phyloP scores from a whole-genome alignment of 92 coral and sea anemone species.

The Nematostella vectensis region DNA sequence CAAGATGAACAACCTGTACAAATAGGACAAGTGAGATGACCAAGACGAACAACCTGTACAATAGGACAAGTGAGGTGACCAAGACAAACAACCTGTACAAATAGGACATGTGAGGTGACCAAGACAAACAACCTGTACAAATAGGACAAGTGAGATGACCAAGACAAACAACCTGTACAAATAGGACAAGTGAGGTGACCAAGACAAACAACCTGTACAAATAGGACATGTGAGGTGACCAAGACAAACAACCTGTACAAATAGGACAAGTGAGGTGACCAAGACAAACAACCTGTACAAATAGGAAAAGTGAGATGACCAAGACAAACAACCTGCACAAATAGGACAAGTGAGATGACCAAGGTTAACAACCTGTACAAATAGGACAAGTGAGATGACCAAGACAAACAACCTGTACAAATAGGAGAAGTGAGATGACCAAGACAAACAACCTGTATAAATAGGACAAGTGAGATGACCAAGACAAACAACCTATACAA shows the following conservation, averaged over 20 bases:
- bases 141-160: neutral
- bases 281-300: slow-evolving; percentile 67
- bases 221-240: neutral
- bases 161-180: too few relatives aligned
- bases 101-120: slow-evolving; percentile 98
- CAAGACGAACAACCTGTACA: slow-evolving; percentile 75
- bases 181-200: slow-evolving; percentile 98
- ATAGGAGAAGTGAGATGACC: neutral
- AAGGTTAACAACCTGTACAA: too few relatives aligned
- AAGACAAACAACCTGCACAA: slow-evolving; percentile 67
- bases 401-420: slow-evolving; percentile 67
- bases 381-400: slow-evolving; percentile 98
- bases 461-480: slow-evolving; percentile 98
- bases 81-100: too few relatives aligned
- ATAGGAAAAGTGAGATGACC: slow-evolving; percentile 73
- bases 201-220: slow-evolving; percentile 67
- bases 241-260: too few relatives aligned
- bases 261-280: slow-evolving; percentile 98
- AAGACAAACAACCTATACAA: slow-evolving; percentile 67
- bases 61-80: neutral
- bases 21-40: slow-evolving; percentile 96
- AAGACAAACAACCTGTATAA: too few relatives aligned
- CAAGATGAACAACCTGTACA: too few relatives aligned
- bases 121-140: slow-evolving; percentile 67
- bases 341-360: neutral